Evolutionary conservation across 2,888 invertebrate species (phyloP), one percentile per base, ranked within the genome.

Genomic region (Achlya flavicornis): DNA sequence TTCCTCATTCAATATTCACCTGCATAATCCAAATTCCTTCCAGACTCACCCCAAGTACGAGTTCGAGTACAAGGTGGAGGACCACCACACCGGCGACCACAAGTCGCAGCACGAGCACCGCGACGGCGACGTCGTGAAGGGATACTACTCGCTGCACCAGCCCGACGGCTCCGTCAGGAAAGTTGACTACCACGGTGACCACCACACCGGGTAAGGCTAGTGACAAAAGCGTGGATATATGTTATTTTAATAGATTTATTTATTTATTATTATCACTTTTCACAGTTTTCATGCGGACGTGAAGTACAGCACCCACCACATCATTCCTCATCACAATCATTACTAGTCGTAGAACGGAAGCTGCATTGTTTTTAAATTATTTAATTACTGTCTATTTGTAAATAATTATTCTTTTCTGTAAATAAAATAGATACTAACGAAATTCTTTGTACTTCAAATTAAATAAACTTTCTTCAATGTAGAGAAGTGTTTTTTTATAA

Each of bases 121-220:
- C 46, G 88, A 88, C 67, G 89, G 89, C 48, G 89, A 88, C 72
- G 79, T 80, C 48, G 88, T 88, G 32, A 85, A 88, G 69, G 89
- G 88, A 16, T 67, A 65, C 66, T 73, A 73, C 69, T 80, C 83
- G 62, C 71, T 75, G 66, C 73, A 72, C 53, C 71, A 75, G 60
- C 67, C 75, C 14, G 75, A 46, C 46, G 46, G 94, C 65, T 91
- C 93, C 70, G 76, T 89, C 69, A 87, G 94, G 71, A 88, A 90
- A 62, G 91, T 94, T 26, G 90, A 93, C 73, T 94, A 94, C 78
- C 88, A 88, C 66, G 91, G 90, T 19, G 93, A 94, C 70, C 53
- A 53, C 19, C 53, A 53, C 53, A 53, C 53, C 10, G 53, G 53
- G 53, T 53, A 46, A 46, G 41, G 10, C 8, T 35, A 41, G 41